Base-by-base conservation (phyloP, 2,113 vertebrate species). In the Ammodytes marinus region DNA sequence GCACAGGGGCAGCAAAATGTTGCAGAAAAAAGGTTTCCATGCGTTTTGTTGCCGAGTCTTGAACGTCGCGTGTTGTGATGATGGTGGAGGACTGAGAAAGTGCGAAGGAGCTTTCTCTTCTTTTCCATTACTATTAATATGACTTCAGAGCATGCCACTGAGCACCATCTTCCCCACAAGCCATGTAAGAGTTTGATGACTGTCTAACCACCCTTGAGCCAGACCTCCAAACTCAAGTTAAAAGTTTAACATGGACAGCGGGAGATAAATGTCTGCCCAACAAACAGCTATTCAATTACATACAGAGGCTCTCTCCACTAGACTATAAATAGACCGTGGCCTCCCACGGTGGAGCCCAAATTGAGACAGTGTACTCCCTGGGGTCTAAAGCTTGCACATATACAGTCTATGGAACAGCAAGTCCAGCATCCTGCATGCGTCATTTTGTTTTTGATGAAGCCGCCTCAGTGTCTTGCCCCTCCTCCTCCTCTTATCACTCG, bases 251-350 rank as follows among this genome's bases (percentile, higher is more conserved):
- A n/a, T 45, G 46, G 43, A 60, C 63, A 74, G 8, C 37, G 19
- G 52, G 37, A 63, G 66, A 74, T 52, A 4, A 39, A 73, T 39
- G 61, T 77, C 46, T 68, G 77, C 58, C 49, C 69, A 64, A 63
- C 54, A 50, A 54, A 40, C 12, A 1, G 17, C 11, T 50, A 1
- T 6, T 27, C 27, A 27, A 27, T 55, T 19, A 11, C 53, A 9
- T 55, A 8, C 53, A 55, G 8, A 11, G 52, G 69, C 13, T n/a
- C 46, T 75, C 69, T 79, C 75, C 57, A 66, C 52, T 8, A 0
- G 35, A 8, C 77, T 86, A 79, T 74, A 74, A 89, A 89, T 89
- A 87, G 67, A 9, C 43, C 0, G 17, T 17, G 4, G 70, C 69
- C 77, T 73, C 82, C 84, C 74, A 74, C 71, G 5, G 63, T 5